Conservation (phyloP, 2,888 invertebrate species). For the Anticlea derivata region DNA sequence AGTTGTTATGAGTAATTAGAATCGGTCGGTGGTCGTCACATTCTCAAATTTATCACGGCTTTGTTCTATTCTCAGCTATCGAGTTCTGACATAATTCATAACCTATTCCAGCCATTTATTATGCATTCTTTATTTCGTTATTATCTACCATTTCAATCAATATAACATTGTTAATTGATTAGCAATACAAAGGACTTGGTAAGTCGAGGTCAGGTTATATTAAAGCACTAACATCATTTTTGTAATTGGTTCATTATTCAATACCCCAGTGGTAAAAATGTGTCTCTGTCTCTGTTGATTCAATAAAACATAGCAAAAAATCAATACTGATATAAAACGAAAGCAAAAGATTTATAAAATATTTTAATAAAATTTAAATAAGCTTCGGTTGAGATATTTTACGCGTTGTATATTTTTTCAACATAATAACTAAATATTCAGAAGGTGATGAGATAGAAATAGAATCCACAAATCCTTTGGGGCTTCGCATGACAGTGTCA, state of each 20-base stretch:
- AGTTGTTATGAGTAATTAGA: too few relatives aligned
- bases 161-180: constrained; percentile 7
- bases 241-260: constrained; percentile 7
- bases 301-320: too few relatives aligned
- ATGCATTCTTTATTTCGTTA: neutral
- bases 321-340: too few relatives aligned
- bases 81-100: constrained; percentile 5
- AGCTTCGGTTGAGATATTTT: too few relatives aligned
- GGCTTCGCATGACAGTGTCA: constrained; percentile 57
- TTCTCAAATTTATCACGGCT: too few relatives aligned
- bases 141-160: constrained; percentile 4
- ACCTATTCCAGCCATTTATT: constrained; percentile 1
- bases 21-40: too few relatives aligned
- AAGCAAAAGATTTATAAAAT: too few relatives aligned
- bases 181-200: constrained; percentile 6
- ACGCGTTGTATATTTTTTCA: too few relatives aligned
- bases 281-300: neutral
- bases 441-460: constrained; percentile 47
- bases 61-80: neutral
- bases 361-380: too few relatives aligned
- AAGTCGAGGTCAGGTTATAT: constrained; percentile 12
- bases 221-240: constrained; percentile 9
- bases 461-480: constrained; percentile 57
- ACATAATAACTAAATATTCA: constrained; percentile 3
- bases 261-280: neutral